A percentile compares a stretch with the other conserved stretches of the same genome.
phyloP scores from a whole-genome alignment of 2,888 invertebrate genomes.

The Athalia circularis region DNA sequence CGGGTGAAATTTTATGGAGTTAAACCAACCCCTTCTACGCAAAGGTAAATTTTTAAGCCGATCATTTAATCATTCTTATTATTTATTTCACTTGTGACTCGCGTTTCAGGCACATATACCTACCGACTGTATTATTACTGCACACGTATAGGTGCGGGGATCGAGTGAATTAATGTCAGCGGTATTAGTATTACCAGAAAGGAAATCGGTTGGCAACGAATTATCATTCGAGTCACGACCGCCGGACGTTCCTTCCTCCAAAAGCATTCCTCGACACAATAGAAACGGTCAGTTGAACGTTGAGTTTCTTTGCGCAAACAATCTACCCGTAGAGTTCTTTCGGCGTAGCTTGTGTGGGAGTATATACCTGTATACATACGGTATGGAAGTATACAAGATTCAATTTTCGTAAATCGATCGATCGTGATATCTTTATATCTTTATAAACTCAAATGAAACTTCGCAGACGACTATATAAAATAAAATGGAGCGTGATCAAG shows the following conservation, averaged over 20 bases:
- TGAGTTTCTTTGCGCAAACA: slow-evolving; percentile 60
- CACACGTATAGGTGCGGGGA: slow-evolving; percentile 7
- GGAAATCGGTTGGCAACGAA: slow-evolving; percentile 67
- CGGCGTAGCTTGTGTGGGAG: not conserved
- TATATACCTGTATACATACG: not conserved
- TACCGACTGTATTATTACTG: not conserved
- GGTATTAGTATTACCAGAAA: slow-evolving; percentile 45
- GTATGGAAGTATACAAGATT: too few species aligned
- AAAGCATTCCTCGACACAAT: slow-evolving; percentile 70
- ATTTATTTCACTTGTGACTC: not conserved
- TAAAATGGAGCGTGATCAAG: too few species aligned
- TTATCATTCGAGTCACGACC: slow-evolving; percentile 69
- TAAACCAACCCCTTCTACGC: not conserved
- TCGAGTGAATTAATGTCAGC: slow-evolving; percentile 33
- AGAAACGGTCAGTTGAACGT: slow-evolving; percentile 65
- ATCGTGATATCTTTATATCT: too few species aligned
- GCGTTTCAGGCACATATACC: slow-evolving; percentile 17
- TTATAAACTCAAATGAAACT: too few species aligned
- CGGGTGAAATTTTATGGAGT: too few species aligned
- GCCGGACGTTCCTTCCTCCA: slow-evolving; percentile 67
- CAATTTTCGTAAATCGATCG: too few species aligned
- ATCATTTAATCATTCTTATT: not conserved
- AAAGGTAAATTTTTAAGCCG: not conserved
- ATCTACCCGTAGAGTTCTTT: not conserved
- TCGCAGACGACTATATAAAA: too few species aligned